phyloP scores from a whole-genome alignment of 2,888 invertebrate genomes.

The Megalurothrips usitatus region DNA sequence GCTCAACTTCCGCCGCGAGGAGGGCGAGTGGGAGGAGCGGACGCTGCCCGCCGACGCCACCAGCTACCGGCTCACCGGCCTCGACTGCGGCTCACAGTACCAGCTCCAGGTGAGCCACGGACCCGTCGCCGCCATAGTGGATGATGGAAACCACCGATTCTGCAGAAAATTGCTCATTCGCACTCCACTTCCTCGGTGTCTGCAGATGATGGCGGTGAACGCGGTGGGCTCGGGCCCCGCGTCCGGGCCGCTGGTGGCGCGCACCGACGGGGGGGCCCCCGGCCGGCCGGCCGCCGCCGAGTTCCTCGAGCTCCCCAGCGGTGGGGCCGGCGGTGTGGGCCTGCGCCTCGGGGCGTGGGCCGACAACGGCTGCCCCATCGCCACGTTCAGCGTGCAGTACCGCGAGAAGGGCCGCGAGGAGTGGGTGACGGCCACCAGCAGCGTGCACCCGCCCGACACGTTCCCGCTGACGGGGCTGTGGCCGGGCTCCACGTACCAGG shows the following conservation, averaged over 20 bases:
- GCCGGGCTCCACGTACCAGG: slow-evolving; percentile 43
- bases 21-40: slow-evolving; percentile 42
- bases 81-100: slow-evolving; percentile 42
- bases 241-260: slow-evolving; percentile 41
- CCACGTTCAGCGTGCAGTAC: slow-evolving; percentile 44
- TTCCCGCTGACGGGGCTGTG: slow-evolving; percentile 42
- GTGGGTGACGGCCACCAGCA: slow-evolving; percentile 40
- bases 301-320: slow-evolving; percentile 40
- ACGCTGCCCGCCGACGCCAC: slow-evolving; percentile 40
- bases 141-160: no score
- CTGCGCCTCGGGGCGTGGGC: slow-evolving; percentile 44
- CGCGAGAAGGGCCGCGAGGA: slow-evolving; percentile 41
- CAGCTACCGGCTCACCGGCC: slow-evolving; percentile 40
- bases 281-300: slow-evolving; percentile 41
- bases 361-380: slow-evolving; percentile 42
- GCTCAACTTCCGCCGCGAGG: slow-evolving; percentile 42
- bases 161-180: no score
- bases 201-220: slow-evolving; percentile 41
- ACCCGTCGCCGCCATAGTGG: no score
- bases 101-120: slow-evolving; percentile 41
- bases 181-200: not conserved
- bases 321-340: slow-evolving; percentile 42
- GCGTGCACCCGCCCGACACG: slow-evolving; percentile 32
- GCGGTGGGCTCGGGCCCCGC: slow-evolving; percentile 43
- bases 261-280: slow-evolving; percentile 43